phyloP scores from a whole-genome alignment of 2,797 vertebrate genomes.

The Molossus molossus region DNA sequence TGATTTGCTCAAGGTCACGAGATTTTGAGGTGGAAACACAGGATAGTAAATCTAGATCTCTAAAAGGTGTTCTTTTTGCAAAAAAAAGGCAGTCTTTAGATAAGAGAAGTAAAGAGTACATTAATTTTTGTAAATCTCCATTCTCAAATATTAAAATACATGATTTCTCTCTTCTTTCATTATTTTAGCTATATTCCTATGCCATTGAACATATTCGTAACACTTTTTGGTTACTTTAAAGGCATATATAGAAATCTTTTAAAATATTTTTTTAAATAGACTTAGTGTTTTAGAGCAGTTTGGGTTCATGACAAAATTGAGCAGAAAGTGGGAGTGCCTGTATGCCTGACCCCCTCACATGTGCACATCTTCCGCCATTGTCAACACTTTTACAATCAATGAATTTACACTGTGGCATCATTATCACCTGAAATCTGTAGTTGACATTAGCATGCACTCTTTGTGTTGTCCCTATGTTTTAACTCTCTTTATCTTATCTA shows the following conservation, averaged over 20 bases:
- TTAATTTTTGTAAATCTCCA: neutral
- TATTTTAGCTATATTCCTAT: slow-evolving; percentile 40
- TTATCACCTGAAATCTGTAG: neutral
- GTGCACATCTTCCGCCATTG: neutral
- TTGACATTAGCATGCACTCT: neutral
- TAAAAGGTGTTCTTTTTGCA: neutral
- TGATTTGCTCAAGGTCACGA: neutral
- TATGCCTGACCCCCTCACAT: neutral
- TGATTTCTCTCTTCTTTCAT: slow-evolving; percentile 40
- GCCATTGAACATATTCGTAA: slow-evolving; percentile 10
- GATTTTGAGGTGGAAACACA: neutral
- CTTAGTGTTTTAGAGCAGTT: slow-evolving; percentile 39
- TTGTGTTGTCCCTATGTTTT: neutral
- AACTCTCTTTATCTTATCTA: neutral
- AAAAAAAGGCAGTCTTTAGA: neutral
- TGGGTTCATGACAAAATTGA: slow-evolving; percentile 20
- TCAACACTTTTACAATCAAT: neutral
- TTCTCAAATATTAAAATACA: slow-evolving; percentile 2
- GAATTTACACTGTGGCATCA: neutral
- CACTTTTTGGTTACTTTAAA: slow-evolving; percentile 55
- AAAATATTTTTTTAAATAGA: neutral
- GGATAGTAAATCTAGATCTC: neutral
- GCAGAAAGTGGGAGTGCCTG: neutral
- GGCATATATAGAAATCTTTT: neutral
- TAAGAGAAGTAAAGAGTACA: slow-evolving; percentile 7